These are phyloP conservation scores for Hirundichthys speculiger DNA, from an alignment of 2,113 vertebrate species.

Conservation along the genomic window DNA sequence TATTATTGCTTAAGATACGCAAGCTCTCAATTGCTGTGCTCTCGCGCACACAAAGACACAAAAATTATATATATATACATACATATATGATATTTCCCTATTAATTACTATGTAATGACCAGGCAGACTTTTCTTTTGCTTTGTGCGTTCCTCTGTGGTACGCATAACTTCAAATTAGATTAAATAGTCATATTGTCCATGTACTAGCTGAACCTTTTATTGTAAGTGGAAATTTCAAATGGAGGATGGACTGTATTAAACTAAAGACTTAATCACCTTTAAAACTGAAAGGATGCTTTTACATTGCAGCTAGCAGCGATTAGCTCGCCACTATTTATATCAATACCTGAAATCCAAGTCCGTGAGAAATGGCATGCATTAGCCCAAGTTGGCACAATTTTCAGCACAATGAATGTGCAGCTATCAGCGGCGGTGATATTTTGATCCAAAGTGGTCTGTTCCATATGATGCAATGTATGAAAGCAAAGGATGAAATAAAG, in stretches of 20 bases:
- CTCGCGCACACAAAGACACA: too few relatives aligned
- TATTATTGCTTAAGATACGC: too few relatives aligned
- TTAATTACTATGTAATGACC: conserved; percentile 49
- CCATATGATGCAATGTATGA: background rate
- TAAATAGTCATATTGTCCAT: background rate
- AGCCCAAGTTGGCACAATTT: background rate
- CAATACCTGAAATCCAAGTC: background rate
- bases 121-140: background rate
- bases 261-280: background rate
- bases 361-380: background rate
- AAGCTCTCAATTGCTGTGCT: too few relatives aligned
- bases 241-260: background rate
- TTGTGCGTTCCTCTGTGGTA: background rate
- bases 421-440: too few relatives aligned
- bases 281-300: background rate
- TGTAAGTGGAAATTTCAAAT: background rate
- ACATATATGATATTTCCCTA: too few relatives aligned
- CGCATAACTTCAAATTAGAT: background rate
- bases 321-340: background rate
- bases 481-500: conserved; percentile 32
- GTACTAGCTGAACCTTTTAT: background rate
- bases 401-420: background rate
- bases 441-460: background rate
- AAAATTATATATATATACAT: too few relatives aligned
- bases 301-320: too few relatives aligned